Evolutionary conservation across 2,113 vertebrate genomes (phyloP).

Genomic region (Oreotragus oreotragus): DNA sequence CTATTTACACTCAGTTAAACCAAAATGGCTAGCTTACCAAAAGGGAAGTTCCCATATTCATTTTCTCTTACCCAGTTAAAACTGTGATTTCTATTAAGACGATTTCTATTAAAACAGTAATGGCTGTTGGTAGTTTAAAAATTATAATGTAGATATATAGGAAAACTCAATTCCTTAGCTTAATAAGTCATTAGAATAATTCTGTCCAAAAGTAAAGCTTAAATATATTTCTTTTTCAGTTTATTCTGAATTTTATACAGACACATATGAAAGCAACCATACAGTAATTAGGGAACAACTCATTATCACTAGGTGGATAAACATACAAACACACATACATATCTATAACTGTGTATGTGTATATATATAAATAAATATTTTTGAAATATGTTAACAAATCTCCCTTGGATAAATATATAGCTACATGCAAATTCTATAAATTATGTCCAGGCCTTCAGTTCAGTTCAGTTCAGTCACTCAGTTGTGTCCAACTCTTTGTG

Average conservation of each 20-base stretch:
- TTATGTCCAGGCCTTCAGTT: background rate
- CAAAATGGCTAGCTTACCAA: background rate
- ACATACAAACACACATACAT: background rate
- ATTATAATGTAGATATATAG: background rate
- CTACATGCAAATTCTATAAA: background rate
- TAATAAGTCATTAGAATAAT: constrained; percentile 18
- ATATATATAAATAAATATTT: background rate
- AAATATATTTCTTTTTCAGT: background rate
- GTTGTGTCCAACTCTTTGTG: too few species aligned
- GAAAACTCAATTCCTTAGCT: background rate
- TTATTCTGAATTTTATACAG: background rate
- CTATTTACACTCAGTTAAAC: background rate
- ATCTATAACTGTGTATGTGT: background rate
- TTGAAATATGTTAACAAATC: constrained; percentile 19
- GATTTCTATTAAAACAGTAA: background rate
- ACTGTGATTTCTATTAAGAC: background rate
- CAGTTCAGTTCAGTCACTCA: too few species aligned
- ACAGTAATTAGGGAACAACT: background rate
- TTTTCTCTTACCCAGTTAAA: background rate
- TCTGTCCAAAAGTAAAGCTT: constrained; percentile 23
- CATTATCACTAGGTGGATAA: background rate
- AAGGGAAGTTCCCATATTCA: background rate
- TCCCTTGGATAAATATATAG: background rate
- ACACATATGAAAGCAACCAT: background rate
- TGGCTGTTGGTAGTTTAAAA: background rate